phyloP scores from a whole-genome alignment of 2,113 vertebrate species.

The Strigops habroptila region DNA sequence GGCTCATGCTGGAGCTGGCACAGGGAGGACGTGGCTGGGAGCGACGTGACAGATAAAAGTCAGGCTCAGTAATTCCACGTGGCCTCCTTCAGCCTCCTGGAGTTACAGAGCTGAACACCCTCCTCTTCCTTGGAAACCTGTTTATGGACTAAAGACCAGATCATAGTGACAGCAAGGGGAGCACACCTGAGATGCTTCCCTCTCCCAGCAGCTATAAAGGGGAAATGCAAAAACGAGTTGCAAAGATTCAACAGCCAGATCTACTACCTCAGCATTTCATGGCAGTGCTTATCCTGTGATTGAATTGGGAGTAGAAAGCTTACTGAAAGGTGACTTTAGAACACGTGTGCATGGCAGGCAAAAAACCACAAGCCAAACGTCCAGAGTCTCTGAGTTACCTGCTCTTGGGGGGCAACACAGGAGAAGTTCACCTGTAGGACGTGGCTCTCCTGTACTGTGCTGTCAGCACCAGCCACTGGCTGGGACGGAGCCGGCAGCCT shows the following conservation, averaged over 20 bases:
- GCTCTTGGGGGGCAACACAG: rapidly evolving
- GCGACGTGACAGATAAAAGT: rapidly evolving
- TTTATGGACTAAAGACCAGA: not conserved
- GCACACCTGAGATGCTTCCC: rapidly evolving
- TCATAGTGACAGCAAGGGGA: not conserved
- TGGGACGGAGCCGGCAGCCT: rapidly evolving
- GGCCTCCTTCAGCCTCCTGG: not conserved
- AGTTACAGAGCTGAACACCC: not conserved
- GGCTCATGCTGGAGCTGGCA: not conserved
- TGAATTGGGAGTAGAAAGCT: not conserved
- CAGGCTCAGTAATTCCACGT: not conserved
- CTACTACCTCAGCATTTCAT: not conserved
- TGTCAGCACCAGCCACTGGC: rapidly evolving
- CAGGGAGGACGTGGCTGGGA: not conserved
- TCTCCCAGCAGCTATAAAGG: not conserved
- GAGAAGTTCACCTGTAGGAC: not conserved
- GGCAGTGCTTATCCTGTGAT: rapidly evolving
- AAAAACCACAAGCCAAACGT: rapidly evolving
- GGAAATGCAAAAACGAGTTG: rapidly evolving
- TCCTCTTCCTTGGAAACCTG: not conserved
- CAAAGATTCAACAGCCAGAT: not conserved
- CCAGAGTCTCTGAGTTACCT: not conserved
- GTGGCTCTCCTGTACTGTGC: not conserved
- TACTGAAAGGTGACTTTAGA: not conserved
- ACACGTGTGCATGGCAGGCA: rapidly evolving